Conservation (phyloP, 1,140 invertebrate genomes). For the Drosophila sechellia region DNA sequence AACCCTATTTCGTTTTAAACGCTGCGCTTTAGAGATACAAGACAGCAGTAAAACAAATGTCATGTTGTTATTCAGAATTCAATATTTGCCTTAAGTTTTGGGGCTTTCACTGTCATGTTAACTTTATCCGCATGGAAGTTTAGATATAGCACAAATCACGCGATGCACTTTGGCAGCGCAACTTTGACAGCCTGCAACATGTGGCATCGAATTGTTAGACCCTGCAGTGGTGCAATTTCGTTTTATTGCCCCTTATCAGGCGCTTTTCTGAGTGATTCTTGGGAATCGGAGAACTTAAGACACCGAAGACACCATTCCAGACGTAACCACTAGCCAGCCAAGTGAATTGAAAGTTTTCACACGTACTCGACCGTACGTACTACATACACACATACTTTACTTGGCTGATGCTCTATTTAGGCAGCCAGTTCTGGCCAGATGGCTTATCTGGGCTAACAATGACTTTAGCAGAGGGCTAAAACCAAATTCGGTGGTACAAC, state of each 20-base stretch:
- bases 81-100: constrained; percentile 52
- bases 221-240: constrained; percentile 37
- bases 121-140: constrained; percentile 37
- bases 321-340: constrained; percentile 7
- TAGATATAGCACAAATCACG: constrained; percentile 43
- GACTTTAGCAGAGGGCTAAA: constrained; percentile 38
- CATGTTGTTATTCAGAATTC: constrained; percentile 39
- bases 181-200: constrained; percentile 42
- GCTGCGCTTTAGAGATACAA: background rate
- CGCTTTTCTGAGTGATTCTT: constrained; percentile 10
- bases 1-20: background rate
- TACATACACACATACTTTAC: background rate
- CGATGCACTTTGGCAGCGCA: constrained; percentile 39
- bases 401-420: constrained; percentile 34
- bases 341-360: constrained; percentile 48
- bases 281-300: constrained; percentile 17
- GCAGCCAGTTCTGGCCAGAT: constrained; percentile 35
- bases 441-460: constrained; percentile 45
- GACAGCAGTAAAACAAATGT: constrained; percentile 48
- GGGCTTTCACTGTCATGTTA: constrained; percentile 54
- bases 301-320: constrained; percentile 13
- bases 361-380: constrained; percentile 17
- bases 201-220: constrained; percentile 26
- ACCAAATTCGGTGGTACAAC: constrained; percentile 39
- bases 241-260: constrained; percentile 40